A percentile compares a stretch with the other conserved stretches of the same genome.
phyloP scores from a whole-genome alignment of 2,113 vertebrate genomes.

The Pachyramphus minor region DNA sequence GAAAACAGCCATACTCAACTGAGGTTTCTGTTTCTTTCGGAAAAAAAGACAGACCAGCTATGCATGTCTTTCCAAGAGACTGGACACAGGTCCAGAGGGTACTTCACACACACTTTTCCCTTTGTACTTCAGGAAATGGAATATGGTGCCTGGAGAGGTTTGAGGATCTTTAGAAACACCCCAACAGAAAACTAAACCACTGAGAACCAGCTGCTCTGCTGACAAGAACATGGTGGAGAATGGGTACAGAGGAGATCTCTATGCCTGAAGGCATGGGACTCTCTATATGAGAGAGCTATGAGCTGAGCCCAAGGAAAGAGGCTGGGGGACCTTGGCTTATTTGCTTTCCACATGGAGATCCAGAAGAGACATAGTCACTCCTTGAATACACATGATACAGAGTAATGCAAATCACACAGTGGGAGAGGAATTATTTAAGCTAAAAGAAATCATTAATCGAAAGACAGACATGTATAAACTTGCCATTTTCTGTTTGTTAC shows the following conservation, averaged over 20 bases:
- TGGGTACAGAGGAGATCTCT: neutral
- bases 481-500: neutral
- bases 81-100: neutral
- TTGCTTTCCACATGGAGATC: neutral
- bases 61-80: neutral
- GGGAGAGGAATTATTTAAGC: neutral
- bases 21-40: neutral
- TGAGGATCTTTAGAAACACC: neutral
- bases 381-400: neutral
- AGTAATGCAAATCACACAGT: neutral
- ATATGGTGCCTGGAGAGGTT: neutral
- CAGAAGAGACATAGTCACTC: neutral
- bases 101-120: accelerated
- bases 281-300: neutral
- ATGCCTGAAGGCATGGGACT: neutral
- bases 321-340: neutral
- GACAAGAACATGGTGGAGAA: neutral
- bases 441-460: neutral
- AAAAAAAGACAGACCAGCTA: neutral
- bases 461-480: neutral
- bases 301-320: neutral
- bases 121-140: neutral
- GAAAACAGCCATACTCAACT: neutral
- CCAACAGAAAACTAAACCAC: neutral
- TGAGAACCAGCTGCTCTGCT: neutral